phyloP scores from a whole-genome alignment of 2,888 invertebrate species.

The Harpagoxenus sublaevis region DNA sequence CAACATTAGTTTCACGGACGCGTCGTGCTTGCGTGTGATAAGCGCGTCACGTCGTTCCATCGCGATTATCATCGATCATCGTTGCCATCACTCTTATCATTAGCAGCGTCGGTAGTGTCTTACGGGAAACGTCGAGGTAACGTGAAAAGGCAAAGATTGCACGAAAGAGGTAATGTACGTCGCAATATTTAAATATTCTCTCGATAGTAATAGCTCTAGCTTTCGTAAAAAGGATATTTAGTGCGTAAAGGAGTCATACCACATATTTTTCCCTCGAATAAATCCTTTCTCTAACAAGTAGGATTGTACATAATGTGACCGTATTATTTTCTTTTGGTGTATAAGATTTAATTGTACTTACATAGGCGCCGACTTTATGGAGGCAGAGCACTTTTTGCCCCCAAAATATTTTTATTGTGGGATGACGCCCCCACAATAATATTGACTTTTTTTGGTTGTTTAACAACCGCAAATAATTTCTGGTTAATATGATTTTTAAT shows the following conservation, averaged over 20 bases:
- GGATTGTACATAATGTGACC: conserved; percentile 69
- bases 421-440: no score
- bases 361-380: no score
- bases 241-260: conserved; percentile 42
- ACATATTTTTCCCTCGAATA: conserved; percentile 66
- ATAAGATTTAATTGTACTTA: conserved; percentile 25
- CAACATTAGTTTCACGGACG: not conserved
- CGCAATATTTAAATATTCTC: conserved; percentile 13
- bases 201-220: conserved; percentile 33
- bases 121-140: conserved; percentile 1
- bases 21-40: not conserved
- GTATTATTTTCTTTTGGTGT: conserved; percentile 47
- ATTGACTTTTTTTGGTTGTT: no score
- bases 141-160: not conserved
- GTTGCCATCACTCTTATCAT: conserved; percentile 16
- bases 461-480: no score
- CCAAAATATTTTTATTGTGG: no score
- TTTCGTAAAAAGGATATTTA: conserved; percentile 20
- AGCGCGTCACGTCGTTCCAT: not conserved
- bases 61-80: conserved; percentile 15
- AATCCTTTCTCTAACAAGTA: conserved; percentile 32
- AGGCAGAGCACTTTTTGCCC: no score
- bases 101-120: not conserved
- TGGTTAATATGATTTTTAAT: no score
- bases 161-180: conserved; percentile 12